These are phyloP conservation scores for Drosophila mettleri DNA, from an alignment of 2,888 invertebrate genomes.

Conservation along the genomic window DNA sequence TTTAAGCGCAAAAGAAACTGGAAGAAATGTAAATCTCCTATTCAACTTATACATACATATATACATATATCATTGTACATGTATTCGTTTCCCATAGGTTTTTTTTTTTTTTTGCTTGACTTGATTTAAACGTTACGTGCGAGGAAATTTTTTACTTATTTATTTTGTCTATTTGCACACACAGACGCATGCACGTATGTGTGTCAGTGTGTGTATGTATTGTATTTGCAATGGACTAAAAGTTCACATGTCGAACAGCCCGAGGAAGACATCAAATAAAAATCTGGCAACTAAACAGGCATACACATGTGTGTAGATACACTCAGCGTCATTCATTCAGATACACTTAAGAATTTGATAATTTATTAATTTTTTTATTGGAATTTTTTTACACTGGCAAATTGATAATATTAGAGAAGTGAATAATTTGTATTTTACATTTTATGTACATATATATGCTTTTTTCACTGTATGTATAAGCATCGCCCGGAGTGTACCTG, in stretches of 20 bases:
- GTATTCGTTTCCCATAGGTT: conserved; percentile 7
- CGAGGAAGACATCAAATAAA: conserved; percentile 54
- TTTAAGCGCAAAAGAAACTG: conserved; percentile 13
- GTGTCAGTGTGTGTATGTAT: neutral
- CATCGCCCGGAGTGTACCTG: conserved; percentile 17
- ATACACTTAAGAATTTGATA: neutral
- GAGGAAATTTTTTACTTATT: conserved; percentile 23
- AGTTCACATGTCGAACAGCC: conserved; percentile 43
- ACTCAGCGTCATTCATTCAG: conserved; percentile 10
- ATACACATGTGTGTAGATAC: conserved; percentile 2
- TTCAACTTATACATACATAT: neutral
- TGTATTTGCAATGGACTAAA: conserved; percentile 21
- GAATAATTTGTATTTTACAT: neutral
- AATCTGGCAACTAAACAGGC: conserved; percentile 48
- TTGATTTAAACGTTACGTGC: conserved; percentile 41
- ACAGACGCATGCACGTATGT: neutral
- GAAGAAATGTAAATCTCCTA: conserved; percentile 10
- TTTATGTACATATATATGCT: neutral
- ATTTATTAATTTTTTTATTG: neutral
- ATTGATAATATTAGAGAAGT: neutral
- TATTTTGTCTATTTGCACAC: conserved; percentile 10
- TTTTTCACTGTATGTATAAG: neutral
- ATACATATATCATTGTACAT: conserved; percentile 3
- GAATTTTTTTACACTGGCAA: neutral
- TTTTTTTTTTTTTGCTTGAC: conserved; percentile 31